phyloP scores from a whole-genome alignment of 1,140 invertebrate genomes.

The Colletes gigas region DNA sequence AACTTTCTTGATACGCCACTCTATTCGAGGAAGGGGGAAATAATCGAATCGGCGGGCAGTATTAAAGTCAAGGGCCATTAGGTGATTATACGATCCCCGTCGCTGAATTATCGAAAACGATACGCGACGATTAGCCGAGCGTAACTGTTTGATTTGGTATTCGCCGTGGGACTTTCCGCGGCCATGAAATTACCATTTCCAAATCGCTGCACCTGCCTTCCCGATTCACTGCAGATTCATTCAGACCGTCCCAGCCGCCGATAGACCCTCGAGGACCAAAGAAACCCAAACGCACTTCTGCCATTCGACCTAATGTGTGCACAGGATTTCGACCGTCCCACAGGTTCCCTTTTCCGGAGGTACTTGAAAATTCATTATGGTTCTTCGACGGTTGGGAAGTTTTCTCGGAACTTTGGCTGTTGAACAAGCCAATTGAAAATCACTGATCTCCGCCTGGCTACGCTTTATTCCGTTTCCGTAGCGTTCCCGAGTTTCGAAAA shows the following conservation, averaged over 20 bases:
- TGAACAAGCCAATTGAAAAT: neutral
- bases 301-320: constrained; percentile 51
- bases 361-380: constrained; percentile 46
- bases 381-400: neutral
- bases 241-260: neutral
- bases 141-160: constrained; percentile 21
- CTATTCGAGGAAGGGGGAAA: neutral
- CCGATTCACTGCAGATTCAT: constrained; percentile 38
- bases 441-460: no score
- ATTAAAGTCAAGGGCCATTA: constrained; percentile 49
- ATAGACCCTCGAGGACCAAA: constrained; percentile 25
- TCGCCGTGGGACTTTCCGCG: constrained; percentile 25
- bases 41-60: constrained; percentile 21
- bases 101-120: constrained; percentile 38
- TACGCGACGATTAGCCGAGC: neutral
- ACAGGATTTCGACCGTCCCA: constrained; percentile 32
- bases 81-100: constrained; percentile 22
- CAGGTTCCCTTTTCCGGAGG: constrained; percentile 13
- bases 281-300: constrained; percentile 36
- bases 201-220: constrained; percentile 55
- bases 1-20: constrained; percentile 34
- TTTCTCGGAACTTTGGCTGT: constrained; percentile 1
- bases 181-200: constrained; percentile 41
- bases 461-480: neutral
- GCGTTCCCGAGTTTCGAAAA: no score